These are phyloP conservation scores for Hyperoplus lanceolatus DNA, from an alignment of 2,797 vertebrate species.

Conservation along the genomic window DNA sequence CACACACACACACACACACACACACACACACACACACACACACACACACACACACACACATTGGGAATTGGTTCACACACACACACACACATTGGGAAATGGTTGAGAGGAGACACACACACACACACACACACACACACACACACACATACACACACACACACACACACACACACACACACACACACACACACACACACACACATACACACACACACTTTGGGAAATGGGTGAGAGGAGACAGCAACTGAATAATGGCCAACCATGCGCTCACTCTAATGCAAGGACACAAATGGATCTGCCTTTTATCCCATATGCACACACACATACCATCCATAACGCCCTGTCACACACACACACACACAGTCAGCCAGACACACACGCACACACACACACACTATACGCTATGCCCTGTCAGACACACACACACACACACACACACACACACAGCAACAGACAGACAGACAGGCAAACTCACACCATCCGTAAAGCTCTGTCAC, in stretches of 20 bases:
- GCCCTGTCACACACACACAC: slow-evolving; percentile 62
- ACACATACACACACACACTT: no score
- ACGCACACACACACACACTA: slow-evolving; percentile 25
- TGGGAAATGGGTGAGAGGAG: slow-evolving; percentile 11
- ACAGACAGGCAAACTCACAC: slow-evolving; percentile 52
- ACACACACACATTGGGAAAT: no score
- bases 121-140: no score
- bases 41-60: no score
- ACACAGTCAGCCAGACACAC: slow-evolving; percentile 21
- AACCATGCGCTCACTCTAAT: slow-evolving; percentile 56
- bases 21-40: no score
- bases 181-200: no score
- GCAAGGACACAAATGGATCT: slow-evolving; percentile 67
- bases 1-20: no score
- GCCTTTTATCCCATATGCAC: slow-evolving; percentile 63
- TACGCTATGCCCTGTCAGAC: neutral
- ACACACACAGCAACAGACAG: slow-evolving; percentile 24
- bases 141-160: no score
- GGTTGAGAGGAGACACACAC: no score
- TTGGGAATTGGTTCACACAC: no score
- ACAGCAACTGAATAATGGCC: slow-evolving; percentile 55
- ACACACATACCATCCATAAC: slow-evolving; percentile 66
- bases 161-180: no score
- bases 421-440: slow-evolving; percentile 33
- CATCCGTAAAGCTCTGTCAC: slow-evolving; percentile 72